A percentile compares a stretch with the other conserved stretches of the same genome.
Evolutionary conservation across 2,888 invertebrate species (phyloP).

Genomic region (Elegia similella): DNA sequence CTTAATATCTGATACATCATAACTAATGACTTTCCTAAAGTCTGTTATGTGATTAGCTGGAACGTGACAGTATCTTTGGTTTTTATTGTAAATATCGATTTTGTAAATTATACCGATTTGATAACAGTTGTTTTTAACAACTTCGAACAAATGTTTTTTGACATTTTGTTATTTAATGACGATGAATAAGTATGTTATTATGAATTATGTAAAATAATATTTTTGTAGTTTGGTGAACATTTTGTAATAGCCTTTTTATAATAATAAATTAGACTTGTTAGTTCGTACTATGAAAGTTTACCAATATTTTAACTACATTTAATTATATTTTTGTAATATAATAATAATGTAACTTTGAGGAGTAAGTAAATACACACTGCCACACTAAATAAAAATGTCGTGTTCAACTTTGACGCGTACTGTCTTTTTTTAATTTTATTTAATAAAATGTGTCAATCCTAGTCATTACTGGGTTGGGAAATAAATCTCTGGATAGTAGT

Average conservation of each 20-base stretch:
- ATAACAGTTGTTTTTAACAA: not conserved
- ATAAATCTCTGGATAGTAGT: constrained; percentile 25
- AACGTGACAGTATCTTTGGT: constrained; percentile 31
- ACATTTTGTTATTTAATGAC: not conserved
- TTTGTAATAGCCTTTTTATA: not conserved
- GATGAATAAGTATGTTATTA: not conserved
- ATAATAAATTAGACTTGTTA: constrained; percentile 8
- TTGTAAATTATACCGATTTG: constrained; percentile 34
- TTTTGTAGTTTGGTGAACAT: not conserved
- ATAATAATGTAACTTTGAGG: constrained; percentile 35
- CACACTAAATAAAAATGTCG: constrained; percentile 52
- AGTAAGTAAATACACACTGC: constrained; percentile 67
- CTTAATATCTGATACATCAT: no score
- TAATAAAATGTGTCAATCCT: constrained; percentile 69
- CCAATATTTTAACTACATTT: constrained; percentile 27
- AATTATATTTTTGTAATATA: constrained; percentile 40
- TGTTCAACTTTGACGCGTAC: constrained; percentile 39
- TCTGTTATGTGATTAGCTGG: constrained; percentile 20
- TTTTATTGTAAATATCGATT: constrained; percentile 15
- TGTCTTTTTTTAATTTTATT: constrained; percentile 35
- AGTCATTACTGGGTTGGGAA: constrained; percentile 78
- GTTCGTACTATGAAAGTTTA: constrained; percentile 9
- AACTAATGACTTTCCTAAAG: no score
- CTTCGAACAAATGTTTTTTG: not conserved
- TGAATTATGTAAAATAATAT: not conserved